These are phyloP conservation scores for Euplexia lucipara DNA, from an alignment of 2,888 invertebrate genomes.

Conservation along the genomic window DNA sequence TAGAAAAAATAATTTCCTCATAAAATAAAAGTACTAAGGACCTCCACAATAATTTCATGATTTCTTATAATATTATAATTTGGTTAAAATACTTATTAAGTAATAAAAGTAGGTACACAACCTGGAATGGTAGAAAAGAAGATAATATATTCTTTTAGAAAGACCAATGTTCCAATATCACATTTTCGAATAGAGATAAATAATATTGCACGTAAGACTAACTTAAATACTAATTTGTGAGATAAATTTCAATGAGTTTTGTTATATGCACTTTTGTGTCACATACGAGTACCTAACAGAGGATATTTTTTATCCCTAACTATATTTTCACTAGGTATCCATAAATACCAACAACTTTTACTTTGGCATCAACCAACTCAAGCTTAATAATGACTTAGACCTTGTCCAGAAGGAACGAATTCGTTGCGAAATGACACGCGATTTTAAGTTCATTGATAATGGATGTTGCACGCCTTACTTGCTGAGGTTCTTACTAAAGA, in stretches of 20 bases:
- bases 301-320: no score
- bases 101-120: constrained; percentile 70
- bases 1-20: not conserved
- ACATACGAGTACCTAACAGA: no score
- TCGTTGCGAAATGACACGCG: no score
- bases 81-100: constrained; percentile 42
- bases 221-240: constrained; percentile 68
- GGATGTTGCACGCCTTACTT: no score
- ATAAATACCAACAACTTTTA: no score
- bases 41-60: constrained; percentile 19
- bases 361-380: no score
- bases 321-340: no score
- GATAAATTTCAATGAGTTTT: constrained; percentile 56
- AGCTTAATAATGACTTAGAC: no score
- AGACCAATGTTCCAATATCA: constrained; percentile 79
- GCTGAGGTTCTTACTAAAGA: no score
- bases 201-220: constrained; percentile 67
- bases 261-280: constrained; percentile 35
- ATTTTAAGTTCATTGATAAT: no score
- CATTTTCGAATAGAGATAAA: constrained; percentile 68
- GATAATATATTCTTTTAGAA: constrained; percentile 76
- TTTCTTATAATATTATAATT: constrained; percentile 27
- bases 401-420: no score
- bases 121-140: constrained; percentile 82
- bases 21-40: not conserved